phyloP scores from a whole-genome alignment of 2,888 invertebrate species.

The Lasioglossum morio region DNA sequence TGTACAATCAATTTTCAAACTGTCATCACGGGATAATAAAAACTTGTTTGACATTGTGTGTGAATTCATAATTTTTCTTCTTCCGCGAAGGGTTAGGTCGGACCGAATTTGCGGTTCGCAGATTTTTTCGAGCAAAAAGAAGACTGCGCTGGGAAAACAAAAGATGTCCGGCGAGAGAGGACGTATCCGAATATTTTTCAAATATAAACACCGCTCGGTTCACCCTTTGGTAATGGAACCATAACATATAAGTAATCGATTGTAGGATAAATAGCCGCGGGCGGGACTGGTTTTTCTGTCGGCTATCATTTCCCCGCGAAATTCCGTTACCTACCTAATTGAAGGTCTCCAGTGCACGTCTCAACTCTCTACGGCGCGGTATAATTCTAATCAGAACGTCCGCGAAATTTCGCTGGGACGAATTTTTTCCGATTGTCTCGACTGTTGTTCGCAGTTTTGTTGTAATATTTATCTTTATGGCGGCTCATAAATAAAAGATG shows the following conservation, averaged over 20 bases:
- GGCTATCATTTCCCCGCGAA: constrained; percentile 35
- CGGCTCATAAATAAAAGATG: constrained; percentile 14
- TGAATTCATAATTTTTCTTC: not conserved
- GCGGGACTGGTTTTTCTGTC: constrained; percentile 37
- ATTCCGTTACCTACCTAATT: constrained; percentile 33
- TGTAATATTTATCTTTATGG: not conserved
- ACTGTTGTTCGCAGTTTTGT: not conserved
- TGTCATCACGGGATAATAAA: not conserved
- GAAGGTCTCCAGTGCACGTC: not conserved
- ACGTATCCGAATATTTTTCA: constrained; percentile 28
- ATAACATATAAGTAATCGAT: constrained; percentile 60
- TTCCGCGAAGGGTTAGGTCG: not conserved
- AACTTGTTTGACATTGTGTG: not conserved
- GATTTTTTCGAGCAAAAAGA: not conserved
- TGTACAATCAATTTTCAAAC: not conserved
- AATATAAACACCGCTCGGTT: constrained; percentile 19
- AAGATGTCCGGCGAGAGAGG: constrained; percentile 17
- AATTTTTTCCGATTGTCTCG: not conserved
- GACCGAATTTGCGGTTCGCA: not conserved
- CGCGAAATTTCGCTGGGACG: not conserved
- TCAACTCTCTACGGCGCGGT: not conserved
- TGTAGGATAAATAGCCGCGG: constrained; percentile 53
- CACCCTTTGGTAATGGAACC: constrained; percentile 57
- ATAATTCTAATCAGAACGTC: not conserved
- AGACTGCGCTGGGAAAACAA: not conserved